Evolutionary conservation across 2,888 invertebrate species (phyloP).

Genomic region (Alitta virens): DNA sequence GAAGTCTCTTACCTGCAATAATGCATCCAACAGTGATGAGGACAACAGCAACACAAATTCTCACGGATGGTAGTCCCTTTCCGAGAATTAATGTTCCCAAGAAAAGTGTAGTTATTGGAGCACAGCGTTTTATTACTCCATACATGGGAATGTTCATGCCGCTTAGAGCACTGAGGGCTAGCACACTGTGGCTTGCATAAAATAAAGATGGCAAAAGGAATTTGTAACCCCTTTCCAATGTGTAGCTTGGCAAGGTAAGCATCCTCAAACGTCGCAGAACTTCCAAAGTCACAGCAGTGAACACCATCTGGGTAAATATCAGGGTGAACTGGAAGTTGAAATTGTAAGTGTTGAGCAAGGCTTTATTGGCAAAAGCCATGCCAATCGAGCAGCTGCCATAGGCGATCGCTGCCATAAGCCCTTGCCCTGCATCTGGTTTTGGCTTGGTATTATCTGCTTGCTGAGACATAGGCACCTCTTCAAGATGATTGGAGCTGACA

Average conservation of each 20-base stretch:
- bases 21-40: constrained; percentile 57
- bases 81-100: constrained; percentile 53
- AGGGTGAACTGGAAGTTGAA: constrained; percentile 61
- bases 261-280: constrained; percentile 39
- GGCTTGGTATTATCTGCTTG: too few relatives aligned
- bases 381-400: constrained; percentile 56
- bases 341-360: constrained; percentile 52
- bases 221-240: constrained; percentile 53
- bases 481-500: too few relatives aligned
- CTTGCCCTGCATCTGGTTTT: constrained; percentile 12
- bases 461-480: too few relatives aligned
- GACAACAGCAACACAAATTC: constrained; percentile 48
- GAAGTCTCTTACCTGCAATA: constrained; percentile 52
- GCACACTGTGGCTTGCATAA: constrained; percentile 58
- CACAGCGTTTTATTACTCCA: constrained; percentile 60
- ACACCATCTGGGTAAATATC: constrained; percentile 59
- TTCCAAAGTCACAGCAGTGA: constrained; percentile 56
- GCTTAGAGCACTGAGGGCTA: constrained; percentile 59
- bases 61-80: constrained; percentile 46
- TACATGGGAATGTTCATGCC: constrained; percentile 63
- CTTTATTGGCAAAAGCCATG: constrained; percentile 58
- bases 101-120: constrained; percentile 56
- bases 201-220: constrained; percentile 59
- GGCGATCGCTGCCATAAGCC: constrained; percentile 50
- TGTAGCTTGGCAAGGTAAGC: constrained; percentile 52